Percentiles rank a stretch among this genome's conserved stretches.
Evolutionary conservation across 2,113 vertebrate genomes (phyloP).

Genomic region (Rhizomys pruinosus): DNA sequence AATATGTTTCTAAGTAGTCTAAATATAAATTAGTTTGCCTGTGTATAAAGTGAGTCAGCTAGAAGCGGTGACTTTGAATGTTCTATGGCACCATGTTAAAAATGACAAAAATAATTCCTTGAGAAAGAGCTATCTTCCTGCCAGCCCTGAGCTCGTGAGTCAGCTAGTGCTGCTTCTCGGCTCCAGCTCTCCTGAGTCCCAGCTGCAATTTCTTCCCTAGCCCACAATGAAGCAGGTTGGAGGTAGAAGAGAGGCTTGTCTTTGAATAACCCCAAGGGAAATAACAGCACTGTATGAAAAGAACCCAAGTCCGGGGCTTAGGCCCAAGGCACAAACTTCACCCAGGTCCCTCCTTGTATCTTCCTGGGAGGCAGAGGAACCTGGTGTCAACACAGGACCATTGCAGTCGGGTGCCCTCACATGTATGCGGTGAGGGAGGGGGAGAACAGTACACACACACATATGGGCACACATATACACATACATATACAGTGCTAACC

Average conservation of each 20-base stretch:
- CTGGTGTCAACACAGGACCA: no score
- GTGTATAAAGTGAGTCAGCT: background rate
- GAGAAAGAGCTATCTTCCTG: background rate
- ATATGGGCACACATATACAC: no score
- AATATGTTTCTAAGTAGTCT: background rate
- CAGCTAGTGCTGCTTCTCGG: background rate
- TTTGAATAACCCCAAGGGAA: background rate
- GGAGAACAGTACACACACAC: background rate
- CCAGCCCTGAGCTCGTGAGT: background rate
- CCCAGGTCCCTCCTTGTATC: accelerated
- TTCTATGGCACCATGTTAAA: background rate
- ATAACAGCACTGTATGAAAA: background rate
- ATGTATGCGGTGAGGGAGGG: accelerated
- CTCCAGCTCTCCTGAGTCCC: background rate
- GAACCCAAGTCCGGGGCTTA: background rate
- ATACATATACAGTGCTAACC: no score
- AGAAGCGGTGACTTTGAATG: background rate
- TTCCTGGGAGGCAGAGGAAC: background rate
- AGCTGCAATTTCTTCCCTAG: accelerated
- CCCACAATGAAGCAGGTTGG: background rate
- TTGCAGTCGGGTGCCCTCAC: background rate
- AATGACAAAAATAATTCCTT: background rate
- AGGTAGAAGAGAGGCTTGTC: background rate
- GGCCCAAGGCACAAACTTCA: background rate
- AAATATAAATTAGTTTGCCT: background rate